Conservation (phyloP, 2,888 invertebrate genomes). For the Tupiocoris notatus region DNA sequence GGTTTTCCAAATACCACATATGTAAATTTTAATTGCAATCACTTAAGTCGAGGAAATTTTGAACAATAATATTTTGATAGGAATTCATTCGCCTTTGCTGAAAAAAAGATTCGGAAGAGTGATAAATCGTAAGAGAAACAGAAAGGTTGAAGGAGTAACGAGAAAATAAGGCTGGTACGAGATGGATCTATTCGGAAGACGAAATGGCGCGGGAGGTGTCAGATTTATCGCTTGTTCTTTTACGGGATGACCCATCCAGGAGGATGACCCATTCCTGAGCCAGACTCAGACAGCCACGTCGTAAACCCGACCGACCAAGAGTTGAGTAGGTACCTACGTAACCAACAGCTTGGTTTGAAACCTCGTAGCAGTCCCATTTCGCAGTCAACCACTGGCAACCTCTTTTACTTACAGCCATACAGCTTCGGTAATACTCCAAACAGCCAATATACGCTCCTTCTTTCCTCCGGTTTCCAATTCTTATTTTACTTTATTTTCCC, state of each 20-base stretch:
- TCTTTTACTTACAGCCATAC: not conserved
- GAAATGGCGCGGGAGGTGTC: conserved; percentile 4
- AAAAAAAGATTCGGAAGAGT: not conserved
- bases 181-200: no score
- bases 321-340: not conserved
- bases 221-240: conserved; percentile 31
- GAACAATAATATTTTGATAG: no score
- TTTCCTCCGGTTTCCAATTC: not conserved
- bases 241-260: not conserved
- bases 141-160: conserved; percentile 32
- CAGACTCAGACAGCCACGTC: not conserved
- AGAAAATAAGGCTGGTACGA: conserved; percentile 21
- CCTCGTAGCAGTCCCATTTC: not conserved
- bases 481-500: not conserved
- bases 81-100: no score
- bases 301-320: not conserved
- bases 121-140: conserved; percentile 3
- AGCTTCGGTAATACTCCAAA: not conserved
- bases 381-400: not conserved
- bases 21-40: no score
- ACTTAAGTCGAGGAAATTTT: no score
- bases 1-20: no score
- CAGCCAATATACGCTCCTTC: not conserved
- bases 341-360: not conserved
- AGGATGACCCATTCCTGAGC: not conserved